A percentile compares a stretch with the other conserved stretches of the same genome.
These are phyloP conservation scores for Ammodytes marinus DNA, from an alignment of 2,113 vertebrate genomes.

Conservation along the genomic window DNA sequence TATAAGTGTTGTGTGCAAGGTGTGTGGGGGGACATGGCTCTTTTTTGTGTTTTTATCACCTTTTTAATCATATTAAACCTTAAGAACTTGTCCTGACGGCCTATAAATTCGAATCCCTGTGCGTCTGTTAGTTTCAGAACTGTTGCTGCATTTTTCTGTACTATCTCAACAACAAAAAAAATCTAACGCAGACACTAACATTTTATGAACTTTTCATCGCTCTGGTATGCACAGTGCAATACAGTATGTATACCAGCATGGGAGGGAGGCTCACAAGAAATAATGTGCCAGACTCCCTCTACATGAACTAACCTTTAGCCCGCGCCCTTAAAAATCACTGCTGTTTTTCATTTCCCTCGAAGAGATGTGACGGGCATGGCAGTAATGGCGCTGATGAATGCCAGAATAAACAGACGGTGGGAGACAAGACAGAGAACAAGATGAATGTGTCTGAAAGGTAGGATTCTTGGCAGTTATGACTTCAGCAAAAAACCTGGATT, in stretches of 20 bases:
- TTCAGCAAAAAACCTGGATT: slow-evolving; percentile 70
- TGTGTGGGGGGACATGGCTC: not conserved
- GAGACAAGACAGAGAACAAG: slow-evolving; percentile 82
- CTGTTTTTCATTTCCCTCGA: slow-evolving; percentile 82
- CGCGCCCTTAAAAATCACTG: slow-evolving; percentile 77
- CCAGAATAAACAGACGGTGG: slow-evolving; percentile 82
- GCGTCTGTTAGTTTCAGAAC: slow-evolving; percentile 14
- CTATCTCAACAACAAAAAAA: not conserved
- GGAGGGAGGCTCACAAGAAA: slow-evolving; percentile 43
- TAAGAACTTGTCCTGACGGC: slow-evolving; percentile 27
- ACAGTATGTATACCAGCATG: slow-evolving; percentile 35
- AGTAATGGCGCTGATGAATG: slow-evolving; percentile 81
- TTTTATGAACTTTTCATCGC: slow-evolving; percentile 42
- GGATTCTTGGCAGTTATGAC: slow-evolving; percentile 71
- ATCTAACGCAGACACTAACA: slow-evolving; percentile 18
- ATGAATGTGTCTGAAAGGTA: slow-evolving; percentile 79
- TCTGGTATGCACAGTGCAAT: slow-evolving; percentile 30
- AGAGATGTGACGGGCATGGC: slow-evolving; percentile 77
- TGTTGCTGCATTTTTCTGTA: not conserved
- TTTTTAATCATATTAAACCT: slow-evolving; percentile 18
- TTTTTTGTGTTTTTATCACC: not conserved
- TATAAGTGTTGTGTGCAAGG: slow-evolving; percentile 14
- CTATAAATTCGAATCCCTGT: slow-evolving; percentile 31
- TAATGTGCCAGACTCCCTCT: slow-evolving; percentile 64
- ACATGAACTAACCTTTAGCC: slow-evolving; percentile 81